A percentile compares a stretch with the other conserved stretches of the same genome.
Evolutionary conservation across 2,888 invertebrate species (phyloP).

Genomic region (Coelopa pilipes): DNA sequence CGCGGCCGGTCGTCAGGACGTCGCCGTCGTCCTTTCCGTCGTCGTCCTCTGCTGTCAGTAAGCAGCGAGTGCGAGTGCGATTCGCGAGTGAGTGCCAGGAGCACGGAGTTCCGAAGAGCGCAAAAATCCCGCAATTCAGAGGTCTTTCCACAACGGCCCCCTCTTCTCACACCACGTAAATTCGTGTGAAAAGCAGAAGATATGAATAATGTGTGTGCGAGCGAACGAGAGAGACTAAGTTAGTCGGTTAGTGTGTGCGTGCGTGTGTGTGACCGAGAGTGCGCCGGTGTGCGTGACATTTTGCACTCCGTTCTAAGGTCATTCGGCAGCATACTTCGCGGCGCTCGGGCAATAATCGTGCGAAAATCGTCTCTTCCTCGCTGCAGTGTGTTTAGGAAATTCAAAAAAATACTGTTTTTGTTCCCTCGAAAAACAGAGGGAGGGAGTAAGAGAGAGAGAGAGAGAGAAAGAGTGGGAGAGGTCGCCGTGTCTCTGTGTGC

Average conservation of each 20-base stretch:
- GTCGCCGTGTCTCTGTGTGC: not conserved
- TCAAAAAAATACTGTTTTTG: not conserved
- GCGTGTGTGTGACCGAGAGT: conserved; percentile 11
- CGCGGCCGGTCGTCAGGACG: no score
- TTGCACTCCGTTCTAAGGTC: conserved; percentile 51
- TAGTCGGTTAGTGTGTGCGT: not conserved
- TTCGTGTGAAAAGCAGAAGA: not conserved
- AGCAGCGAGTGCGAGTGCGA: conserved; percentile 6
- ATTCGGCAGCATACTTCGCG: conserved; percentile 45
- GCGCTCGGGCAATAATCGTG: conserved; percentile 16
- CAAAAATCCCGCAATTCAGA: no score
- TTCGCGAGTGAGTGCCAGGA: not conserved
- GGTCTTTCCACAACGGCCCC: no score
- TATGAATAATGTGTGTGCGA: not conserved
- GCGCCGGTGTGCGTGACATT: conserved; percentile 39
- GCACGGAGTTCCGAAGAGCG: no score
- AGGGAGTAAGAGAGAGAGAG: not conserved
- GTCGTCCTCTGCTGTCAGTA: no score
- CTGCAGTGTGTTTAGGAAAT: conserved; percentile 32
- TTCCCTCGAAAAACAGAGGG: not conserved
- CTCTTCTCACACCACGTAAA: no score
- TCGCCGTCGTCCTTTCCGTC: no score
- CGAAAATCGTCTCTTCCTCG: not conserved
- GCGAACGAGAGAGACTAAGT: not conserved
- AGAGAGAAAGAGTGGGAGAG: not conserved